Evolutionary conservation across 2,113 vertebrate genomes (phyloP).

Genomic region (Campylorhamphus procurvoides): DNA sequence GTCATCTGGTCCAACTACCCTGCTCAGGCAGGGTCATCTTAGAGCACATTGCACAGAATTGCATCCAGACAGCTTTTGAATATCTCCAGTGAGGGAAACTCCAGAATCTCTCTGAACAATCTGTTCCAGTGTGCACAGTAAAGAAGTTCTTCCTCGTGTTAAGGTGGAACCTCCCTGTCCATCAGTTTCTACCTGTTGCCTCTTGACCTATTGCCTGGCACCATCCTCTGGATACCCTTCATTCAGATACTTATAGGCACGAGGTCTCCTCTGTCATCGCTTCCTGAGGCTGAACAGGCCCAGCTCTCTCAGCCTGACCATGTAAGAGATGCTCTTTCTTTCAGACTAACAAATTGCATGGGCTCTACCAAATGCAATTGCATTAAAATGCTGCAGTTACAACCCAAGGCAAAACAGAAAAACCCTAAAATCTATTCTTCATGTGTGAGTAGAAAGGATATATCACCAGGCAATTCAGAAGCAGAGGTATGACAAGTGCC

Average conservation of each 20-base stretch:
- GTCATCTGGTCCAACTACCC: not conserved
- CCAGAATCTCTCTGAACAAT: not conserved
- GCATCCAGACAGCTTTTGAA: not conserved
- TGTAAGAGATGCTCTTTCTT: not conserved
- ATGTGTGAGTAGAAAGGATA: not conserved
- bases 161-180: too few relatives aligned
- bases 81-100: not conserved
- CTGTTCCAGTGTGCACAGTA: not conserved
- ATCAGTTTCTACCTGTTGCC: not conserved
- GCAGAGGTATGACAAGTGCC: not conserved
- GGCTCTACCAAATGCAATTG: not conserved
- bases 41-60: not conserved
- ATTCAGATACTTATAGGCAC: too few relatives aligned
- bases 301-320: not conserved
- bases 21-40: too few relatives aligned
- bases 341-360: not conserved
- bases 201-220: not conserved
- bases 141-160: not conserved
- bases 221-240: not conserved
- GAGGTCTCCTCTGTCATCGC: not conserved
- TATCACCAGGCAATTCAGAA: not conserved
- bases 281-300: rapidly evolving
- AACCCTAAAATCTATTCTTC: rapidly evolving
- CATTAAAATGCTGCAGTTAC: not conserved
- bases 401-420: not conserved